Evolutionary conservation across 2,797 vertebrate species (phyloP), one percentile per base, ranked within the genome.

Genomic region (Ctenopoma kingsleyae): DNA sequence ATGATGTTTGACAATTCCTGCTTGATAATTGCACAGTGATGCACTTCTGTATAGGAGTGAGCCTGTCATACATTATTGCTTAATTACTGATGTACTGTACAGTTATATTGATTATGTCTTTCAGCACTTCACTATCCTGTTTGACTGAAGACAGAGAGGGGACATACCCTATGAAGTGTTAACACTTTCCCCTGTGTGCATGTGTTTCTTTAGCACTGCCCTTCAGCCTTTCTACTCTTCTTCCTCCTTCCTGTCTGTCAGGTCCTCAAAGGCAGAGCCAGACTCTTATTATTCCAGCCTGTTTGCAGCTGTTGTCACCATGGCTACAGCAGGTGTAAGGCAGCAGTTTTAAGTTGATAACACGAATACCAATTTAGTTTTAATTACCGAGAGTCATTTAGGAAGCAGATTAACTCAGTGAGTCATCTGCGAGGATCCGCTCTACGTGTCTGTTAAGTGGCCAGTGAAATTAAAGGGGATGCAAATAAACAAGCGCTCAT

Each of bases 271-370:
- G 55, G 38, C 63, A 43, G 23, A 74, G 60, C 54, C 63, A 71
- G 40, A 65, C 74, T 58, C 68, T 90, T 81, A 82, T 84, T 83
- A 83, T 79, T 82, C 72, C 58, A 83, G 72, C 52, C 58, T 59
- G 64, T 86, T 84, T 82, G 68, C 59, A 64, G 78, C 81, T 68
- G 46, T 75, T 41, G 82, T 92, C 62, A 4, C 87, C 81, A 91
- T 92, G 88, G 87, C 78, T 82, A 91, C 87, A 2, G 78, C 78
- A 89, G 86, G 88, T 86, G 84, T 82, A 81, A 85, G 77, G 80
- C 86, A 75, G 85, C 66, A 43, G 67, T 83, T 90, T 86, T 74
- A 85, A 83, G 78, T 80, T 79, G 83, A 87, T 90, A 88, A 90
- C 79, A 76, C 25, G 27, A 86, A 86, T 82, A 80, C 74, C 78